Base-by-base conservation (phyloP, 1,140 invertebrate genomes). In the Drosophila bocki region DNA sequence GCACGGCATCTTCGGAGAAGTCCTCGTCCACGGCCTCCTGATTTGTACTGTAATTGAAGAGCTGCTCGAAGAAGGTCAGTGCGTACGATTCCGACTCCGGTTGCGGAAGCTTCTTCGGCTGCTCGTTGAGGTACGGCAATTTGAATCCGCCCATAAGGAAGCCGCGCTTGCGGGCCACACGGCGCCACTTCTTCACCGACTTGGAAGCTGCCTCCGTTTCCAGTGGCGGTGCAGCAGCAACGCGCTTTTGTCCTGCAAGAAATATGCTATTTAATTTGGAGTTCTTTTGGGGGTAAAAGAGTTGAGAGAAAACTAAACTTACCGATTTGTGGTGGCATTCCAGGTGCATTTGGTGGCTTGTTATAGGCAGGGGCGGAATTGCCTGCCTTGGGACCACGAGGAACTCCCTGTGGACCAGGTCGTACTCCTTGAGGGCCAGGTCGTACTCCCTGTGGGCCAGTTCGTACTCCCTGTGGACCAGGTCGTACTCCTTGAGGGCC, bases 11-110 rank as follows among this genome's bases (percentile, higher is more conserved):
- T 15, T 82, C 75, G 7, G 74, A 50, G 45, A 69, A 65, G 37
- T 87, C 84, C 50, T 90, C 83, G 11, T 87, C 75, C 0, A 33
- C 85, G 54, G 79, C 84, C 11, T 75, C 58, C 22, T 50, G 71
- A 50, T 87, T 87, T 74, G 85, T 87, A 67, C 80, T 87, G 50
- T 87, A 87, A 15, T 74, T 88, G 29, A 82, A 82, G 7, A 26
- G 19, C 48, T 87, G 84, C n/a, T 80, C 84, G 26, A 90, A 90
- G 65, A 87, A 87, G 57, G 82, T 62, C 19, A 87, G 41, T 0
- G 84, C 84, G 62, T 90, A 87, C 0, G 84, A 87, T 17, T 90
- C 78, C 3, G 64, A 75, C 54, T 90, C 84, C n/a, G 77, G 78
- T 12, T 87, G 84, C 0, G 84, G 84, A 0, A 81, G 11, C 26